Percentiles rank a stretch among this genome's conserved stretches.
Conservation (phyloP, 2,888 invertebrate genomes). For the Acanthoscelides obtectus region DNA sequence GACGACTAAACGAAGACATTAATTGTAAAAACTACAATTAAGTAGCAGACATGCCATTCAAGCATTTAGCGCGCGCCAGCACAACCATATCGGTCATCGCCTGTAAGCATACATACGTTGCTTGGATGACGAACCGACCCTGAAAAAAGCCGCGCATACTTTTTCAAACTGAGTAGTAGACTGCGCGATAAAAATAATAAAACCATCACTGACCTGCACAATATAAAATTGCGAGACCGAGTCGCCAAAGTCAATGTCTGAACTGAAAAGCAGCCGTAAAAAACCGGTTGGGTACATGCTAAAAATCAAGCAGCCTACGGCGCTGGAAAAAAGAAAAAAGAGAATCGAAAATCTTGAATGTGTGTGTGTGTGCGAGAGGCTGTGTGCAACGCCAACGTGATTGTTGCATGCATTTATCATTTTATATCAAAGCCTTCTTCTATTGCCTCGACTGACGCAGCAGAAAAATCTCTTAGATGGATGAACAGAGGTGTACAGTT, state of each 20-base stretch:
- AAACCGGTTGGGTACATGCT: conserved; percentile 40
- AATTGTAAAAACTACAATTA: neutral
- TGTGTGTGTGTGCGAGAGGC: conserved; percentile 10
- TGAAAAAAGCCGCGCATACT: conserved; percentile 21
- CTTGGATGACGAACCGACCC: neutral
- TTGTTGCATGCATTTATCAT: conserved; percentile 22
- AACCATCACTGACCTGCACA: conserved; percentile 47
- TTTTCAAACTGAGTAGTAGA: conserved; percentile 38
- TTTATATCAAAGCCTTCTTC: conserved; percentile 15
- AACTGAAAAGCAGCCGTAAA: conserved; percentile 41
- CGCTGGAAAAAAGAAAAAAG: conserved; percentile 36
- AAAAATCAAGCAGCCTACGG: conserved; percentile 37
- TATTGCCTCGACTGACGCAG: neutral
- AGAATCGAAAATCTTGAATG: conserved; percentile 31
- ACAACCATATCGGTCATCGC: neutral
- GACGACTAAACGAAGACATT: neutral
- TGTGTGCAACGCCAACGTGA: conserved; percentile 25
- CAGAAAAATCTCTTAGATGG: neutral
- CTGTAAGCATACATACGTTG: neutral
- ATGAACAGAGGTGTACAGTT: neutral
- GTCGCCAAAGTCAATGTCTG: conserved; percentile 34
- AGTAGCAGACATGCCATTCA: neutral
- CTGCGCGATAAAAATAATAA: conserved; percentile 45
- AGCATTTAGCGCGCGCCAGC: neutral
- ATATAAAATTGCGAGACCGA: conserved; percentile 42